These are phyloP conservation scores for Siniperca chuatsi DNA, from an alignment of 2,113 vertebrate genomes.

Conservation along the genomic window DNA sequence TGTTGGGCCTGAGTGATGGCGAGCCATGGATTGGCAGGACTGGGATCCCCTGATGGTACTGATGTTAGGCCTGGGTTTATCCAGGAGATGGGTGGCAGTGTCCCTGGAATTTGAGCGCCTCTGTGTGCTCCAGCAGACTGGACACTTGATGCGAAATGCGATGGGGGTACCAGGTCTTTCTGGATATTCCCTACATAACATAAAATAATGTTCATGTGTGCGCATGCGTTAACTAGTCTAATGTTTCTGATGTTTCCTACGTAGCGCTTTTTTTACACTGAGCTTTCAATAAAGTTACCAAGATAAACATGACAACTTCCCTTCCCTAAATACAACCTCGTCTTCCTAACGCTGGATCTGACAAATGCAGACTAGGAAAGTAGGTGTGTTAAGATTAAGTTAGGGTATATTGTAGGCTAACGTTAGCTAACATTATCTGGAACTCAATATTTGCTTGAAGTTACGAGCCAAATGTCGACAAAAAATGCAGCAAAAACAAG, in stretches of 20 bases:
- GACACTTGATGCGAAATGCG: constrained; percentile 75
- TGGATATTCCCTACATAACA: constrained; percentile 46
- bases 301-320: not conserved
- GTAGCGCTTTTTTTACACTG: not conserved
- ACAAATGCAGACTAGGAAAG: too few relatives aligned
- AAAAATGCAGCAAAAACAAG: fast-evolving
- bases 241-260: not conserved
- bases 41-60: constrained; percentile 35
- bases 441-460: not conserved
- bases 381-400: too few relatives aligned
- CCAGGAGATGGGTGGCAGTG: constrained; percentile 48
- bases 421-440: not conserved
- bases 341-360: not conserved
- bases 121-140: constrained; percentile 39
- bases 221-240: not conserved
- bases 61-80: constrained; percentile 34
- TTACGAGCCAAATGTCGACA: not conserved
- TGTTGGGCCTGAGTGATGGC: constrained; percentile 69
- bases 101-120: constrained; percentile 12
- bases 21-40: constrained; percentile 63
- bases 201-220: not conserved
- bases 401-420: not conserved
- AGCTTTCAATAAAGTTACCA: not conserved
- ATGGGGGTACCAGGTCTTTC: constrained; percentile 79
- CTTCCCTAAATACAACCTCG: not conserved